Percentiles rank a stretch among this genome's conserved stretches.
Conservation (phyloP, 2,888 invertebrate genomes). For the Therioaphis trifolii region DNA sequence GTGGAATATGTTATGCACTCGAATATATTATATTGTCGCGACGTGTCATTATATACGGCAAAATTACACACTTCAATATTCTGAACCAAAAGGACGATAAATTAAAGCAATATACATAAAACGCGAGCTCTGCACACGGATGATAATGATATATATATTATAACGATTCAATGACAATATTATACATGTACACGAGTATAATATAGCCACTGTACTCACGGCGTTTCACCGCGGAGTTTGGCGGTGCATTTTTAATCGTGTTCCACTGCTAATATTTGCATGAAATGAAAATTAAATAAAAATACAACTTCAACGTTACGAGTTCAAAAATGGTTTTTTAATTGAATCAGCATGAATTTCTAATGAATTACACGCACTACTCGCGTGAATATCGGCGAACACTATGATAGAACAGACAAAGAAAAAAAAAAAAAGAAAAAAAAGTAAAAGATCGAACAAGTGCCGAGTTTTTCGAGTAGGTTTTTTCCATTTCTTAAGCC, state of each 20-base stretch:
- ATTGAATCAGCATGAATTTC: conserved; percentile 12
- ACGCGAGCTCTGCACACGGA: background rate
- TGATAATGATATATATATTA: background rate
- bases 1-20: background rate
- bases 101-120: background rate
- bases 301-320: background rate
- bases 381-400: background rate
- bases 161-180: background rate
- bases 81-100: background rate
- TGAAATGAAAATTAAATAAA: background rate
- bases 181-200: background rate
- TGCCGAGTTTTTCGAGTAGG: conserved; percentile 14
- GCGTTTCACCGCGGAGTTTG: background rate
- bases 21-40: background rate
- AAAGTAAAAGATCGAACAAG: conserved; percentile 14
- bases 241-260: background rate
- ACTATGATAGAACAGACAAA: background rate
- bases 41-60: background rate
- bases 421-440: conserved; percentile 1
- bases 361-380: background rate
- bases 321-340: conserved; percentile 16
- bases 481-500: conserved; percentile 7
- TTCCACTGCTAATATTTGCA: background rate
- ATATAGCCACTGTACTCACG: background rate
- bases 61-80: conserved; percentile 9